A percentile compares a stretch with the other conserved stretches of the same genome.
Conservation (phyloP, 2,113 vertebrate genomes). For the Paramormyrops kingsleyae region DNA sequence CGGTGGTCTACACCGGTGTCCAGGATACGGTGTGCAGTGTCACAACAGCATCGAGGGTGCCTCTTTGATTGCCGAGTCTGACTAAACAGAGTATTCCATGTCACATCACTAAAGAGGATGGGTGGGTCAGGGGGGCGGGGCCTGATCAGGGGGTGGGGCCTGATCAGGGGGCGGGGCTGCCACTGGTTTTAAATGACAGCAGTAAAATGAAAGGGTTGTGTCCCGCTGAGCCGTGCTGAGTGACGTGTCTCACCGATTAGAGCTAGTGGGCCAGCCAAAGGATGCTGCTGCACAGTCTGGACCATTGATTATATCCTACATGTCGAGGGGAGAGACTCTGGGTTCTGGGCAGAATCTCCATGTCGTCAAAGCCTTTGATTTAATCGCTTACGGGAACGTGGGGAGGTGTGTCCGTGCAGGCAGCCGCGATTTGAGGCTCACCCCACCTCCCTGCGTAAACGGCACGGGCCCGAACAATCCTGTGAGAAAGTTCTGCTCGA, state of each 20-base stretch:
- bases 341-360: not conserved
- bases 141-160: too few relatives aligned
- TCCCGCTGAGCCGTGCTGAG: not conserved
- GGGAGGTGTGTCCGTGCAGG: not conserved
- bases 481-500: not conserved
- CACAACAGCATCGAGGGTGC: not conserved
- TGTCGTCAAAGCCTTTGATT: not conserved
- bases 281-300: not conserved
- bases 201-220: not conserved
- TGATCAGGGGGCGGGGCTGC: not conserved
- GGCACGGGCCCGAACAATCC: not conserved
- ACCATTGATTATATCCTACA: not conserved
- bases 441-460: not conserved
- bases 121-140: too few relatives aligned
- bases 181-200: not conserved
- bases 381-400: not conserved
- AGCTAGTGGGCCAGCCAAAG: not conserved
- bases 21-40: not conserved
- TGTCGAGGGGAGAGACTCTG: not conserved
- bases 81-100: not conserved
- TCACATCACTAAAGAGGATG: not conserved
- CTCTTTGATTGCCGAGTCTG: not conserved
- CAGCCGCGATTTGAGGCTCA: not conserved
- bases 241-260: not conserved
- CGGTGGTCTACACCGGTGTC: not conserved